These are phyloP conservation scores for Raja brachyura DNA, from an alignment of 2,113 vertebrate species.

Conservation along the genomic window DNA sequence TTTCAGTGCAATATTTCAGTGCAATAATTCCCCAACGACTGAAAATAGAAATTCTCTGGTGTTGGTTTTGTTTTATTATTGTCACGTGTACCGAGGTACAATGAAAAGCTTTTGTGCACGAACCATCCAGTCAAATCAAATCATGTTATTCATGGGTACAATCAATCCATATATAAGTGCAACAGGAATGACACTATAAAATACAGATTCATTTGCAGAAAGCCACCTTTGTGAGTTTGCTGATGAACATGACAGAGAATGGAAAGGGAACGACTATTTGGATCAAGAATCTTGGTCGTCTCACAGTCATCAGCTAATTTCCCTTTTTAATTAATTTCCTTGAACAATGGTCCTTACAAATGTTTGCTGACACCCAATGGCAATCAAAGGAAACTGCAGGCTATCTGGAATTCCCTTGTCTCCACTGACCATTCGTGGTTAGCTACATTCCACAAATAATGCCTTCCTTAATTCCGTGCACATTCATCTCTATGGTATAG, in stretches of 20 bases:
- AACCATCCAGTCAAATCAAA: no score
- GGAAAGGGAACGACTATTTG: background rate
- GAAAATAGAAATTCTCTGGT: no score
- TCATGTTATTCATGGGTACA: no score
- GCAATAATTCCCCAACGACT: no score
- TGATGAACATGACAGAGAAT: background rate
- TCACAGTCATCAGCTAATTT: background rate
- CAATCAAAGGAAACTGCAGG: background rate
- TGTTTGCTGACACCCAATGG: conserved; percentile 17
- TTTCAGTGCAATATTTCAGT: background rate
- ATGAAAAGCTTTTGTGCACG: no score
- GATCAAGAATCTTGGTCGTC: background rate
- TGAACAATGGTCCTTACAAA: background rate
- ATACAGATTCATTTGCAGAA: background rate
- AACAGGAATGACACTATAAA: no score
- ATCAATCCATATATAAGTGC: no score
- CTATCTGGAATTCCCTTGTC: background rate
- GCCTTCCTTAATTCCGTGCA: background rate
- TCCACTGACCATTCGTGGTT: background rate
- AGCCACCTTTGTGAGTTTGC: background rate
- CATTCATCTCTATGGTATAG: background rate
- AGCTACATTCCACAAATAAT: background rate
- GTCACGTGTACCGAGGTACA: no score
- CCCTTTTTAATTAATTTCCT: background rate
- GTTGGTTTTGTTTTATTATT: no score